These are phyloP conservation scores for Squalus acanthias DNA, from an alignment of 2,797 vertebrate species.

Conservation along the genomic window DNA sequence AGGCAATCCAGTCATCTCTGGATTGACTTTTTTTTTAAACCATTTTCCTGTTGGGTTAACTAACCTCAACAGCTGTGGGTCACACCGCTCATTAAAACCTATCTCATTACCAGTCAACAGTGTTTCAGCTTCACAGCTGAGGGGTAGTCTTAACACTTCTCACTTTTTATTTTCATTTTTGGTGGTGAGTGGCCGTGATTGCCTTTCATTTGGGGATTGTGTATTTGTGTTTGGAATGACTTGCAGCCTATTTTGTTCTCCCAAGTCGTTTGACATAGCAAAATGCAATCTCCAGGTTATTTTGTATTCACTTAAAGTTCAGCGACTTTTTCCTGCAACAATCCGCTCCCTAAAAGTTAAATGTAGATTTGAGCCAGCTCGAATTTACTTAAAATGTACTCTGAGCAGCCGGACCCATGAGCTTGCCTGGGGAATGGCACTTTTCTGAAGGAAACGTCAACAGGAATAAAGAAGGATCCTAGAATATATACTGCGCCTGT, in stretches of 20 bases:
- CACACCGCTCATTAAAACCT: neutral
- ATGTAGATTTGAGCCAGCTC: neutral
- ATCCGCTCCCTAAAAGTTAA: neutral
- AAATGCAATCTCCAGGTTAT: neutral
- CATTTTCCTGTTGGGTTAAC: constrained; percentile 16
- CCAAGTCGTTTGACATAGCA: neutral
- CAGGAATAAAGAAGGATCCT: neutral
- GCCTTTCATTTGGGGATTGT: neutral
- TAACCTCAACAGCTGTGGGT: neutral
- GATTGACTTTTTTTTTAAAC: neutral
- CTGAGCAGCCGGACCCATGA: neutral
- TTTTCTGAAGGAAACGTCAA: neutral
- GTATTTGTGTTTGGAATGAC: neutral
- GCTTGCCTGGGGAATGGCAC: neutral
- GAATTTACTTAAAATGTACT: neutral
- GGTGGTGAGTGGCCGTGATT: neutral
- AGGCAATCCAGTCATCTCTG: neutral
- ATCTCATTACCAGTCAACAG: neutral
- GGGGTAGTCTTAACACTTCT: neutral
- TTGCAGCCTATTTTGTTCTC: neutral
- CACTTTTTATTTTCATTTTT: neutral
- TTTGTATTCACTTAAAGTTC: neutral
- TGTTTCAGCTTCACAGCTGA: neutral
- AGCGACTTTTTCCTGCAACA: neutral
- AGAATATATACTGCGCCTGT: too few relatives aligned